These are phyloP conservation scores for Rhineura floridana DNA, from an alignment of 2,113 vertebrate species.

Conservation along the genomic window DNA sequence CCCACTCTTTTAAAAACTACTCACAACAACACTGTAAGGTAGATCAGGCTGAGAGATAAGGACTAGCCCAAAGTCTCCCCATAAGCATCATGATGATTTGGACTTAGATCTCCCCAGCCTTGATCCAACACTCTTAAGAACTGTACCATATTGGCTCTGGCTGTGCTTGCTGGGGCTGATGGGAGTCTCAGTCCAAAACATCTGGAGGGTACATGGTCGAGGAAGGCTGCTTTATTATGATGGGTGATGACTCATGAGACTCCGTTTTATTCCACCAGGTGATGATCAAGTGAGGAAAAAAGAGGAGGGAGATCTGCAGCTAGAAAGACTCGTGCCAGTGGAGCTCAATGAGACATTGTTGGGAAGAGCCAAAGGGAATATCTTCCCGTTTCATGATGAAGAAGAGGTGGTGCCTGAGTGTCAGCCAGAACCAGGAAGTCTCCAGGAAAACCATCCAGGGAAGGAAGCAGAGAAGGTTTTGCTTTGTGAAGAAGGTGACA, in stretches of 20 bases:
- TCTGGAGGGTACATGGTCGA: no score
- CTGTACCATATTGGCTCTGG: no score
- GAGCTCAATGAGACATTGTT: background rate
- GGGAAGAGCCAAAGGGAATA: background rate
- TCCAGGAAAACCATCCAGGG: background rate
- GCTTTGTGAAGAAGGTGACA: background rate
- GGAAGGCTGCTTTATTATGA: background rate
- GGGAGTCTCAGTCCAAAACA: no score
- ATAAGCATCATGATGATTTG: no score
- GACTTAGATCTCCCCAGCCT: no score
- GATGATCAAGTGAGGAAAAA: background rate
- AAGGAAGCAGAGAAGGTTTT: background rate
- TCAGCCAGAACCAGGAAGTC: background rate
- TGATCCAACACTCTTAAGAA: no score
- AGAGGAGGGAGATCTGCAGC: background rate
- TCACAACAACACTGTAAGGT: no score
- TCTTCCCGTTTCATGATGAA: background rate
- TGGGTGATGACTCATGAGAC: background rate
- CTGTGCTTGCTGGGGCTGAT: no score
- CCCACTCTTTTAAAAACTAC: no score
- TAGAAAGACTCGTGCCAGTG: background rate
- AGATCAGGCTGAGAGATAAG: no score
- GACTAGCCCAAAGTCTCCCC: no score
- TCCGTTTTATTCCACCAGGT: background rate
- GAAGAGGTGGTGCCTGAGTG: background rate